Percentiles rank a stretch among this genome's conserved stretches.
These are phyloP conservation scores for Cnemophilus loriae DNA, from an alignment of 2,113 vertebrate species.

Conservation along the genomic window DNA sequence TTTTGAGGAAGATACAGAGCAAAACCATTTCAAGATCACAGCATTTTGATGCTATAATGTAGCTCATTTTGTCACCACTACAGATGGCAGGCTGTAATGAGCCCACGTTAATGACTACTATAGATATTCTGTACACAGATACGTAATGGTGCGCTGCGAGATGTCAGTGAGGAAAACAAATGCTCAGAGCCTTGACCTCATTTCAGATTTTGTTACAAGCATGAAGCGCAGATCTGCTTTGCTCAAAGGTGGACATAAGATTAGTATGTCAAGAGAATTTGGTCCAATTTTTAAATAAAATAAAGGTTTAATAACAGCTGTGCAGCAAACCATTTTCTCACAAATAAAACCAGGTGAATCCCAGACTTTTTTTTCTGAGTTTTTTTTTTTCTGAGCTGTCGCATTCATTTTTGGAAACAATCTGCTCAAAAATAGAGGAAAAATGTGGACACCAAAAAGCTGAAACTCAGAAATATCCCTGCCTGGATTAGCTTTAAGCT, in stretches of 20 bases:
- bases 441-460: not conserved
- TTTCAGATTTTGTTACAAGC: not conserved
- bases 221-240: not conserved
- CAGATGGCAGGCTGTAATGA: conserved; percentile 60
- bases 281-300: not conserved
- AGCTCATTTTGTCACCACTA: conserved; percentile 57
- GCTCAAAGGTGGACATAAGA: not conserved
- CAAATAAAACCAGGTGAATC: not conserved
- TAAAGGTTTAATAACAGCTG: not conserved
- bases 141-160: not conserved
- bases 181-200: not conserved
- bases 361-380: not conserved
- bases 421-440: not conserved
- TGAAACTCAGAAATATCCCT: not conserved
- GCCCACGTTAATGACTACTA: conserved; percentile 41
- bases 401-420: not conserved
- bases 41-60: conserved; percentile 19
- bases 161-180: not conserved
- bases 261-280: not conserved
- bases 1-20: not conserved
- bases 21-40: conserved; percentile 37
- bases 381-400: not conserved
- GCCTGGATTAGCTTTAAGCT: not conserved
- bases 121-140: conserved; percentile 31
- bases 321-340: not conserved